Evolutionary conservation across 2,888 invertebrate genomes (phyloP).

Genomic region (Macrophya alboannulata): DNA sequence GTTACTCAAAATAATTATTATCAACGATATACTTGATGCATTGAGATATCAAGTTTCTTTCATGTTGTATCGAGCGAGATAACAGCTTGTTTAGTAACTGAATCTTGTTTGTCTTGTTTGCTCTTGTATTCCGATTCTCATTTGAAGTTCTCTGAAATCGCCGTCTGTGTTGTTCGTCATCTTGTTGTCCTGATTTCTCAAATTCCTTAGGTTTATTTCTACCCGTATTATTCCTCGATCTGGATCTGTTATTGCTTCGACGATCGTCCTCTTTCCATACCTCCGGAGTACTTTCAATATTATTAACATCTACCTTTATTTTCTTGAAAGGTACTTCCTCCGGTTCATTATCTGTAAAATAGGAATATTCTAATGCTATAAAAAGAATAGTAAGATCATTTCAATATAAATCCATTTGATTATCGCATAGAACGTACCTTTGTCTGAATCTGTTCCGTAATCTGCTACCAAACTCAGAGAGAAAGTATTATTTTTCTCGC

Average conservation of each 20-base stretch:
- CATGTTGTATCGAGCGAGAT: conserved; percentile 90
- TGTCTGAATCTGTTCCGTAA: conserved; percentile 73
- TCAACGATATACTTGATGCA: conserved; percentile 91
- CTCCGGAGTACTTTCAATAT: background rate
- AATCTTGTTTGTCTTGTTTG: conserved; percentile 11
- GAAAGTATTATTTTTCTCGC: conserved; percentile 14
- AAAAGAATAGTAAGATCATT: background rate
- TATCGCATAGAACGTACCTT: conserved; percentile 65
- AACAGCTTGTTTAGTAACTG: conserved; percentile 87
- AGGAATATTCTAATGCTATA: conserved; percentile 35
- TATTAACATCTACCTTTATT: conserved; percentile 62
- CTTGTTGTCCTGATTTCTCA: conserved; percentile 21
- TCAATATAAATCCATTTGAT: background rate
- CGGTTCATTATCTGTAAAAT: conserved; percentile 70
- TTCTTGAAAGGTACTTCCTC: conserved; percentile 73
- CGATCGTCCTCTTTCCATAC: conserved; percentile 12
- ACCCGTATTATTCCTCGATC: conserved; percentile 12
- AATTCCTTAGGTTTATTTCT: conserved; percentile 49
- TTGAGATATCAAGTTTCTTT: conserved; percentile 93
- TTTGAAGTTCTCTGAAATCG: conserved; percentile 33
- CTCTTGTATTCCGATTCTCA: conserved; percentile 16
- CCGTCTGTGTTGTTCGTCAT: conserved; percentile 38
- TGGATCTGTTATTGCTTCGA: conserved; percentile 6
- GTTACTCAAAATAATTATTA: conserved; percentile 87
- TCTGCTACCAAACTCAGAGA: conserved; percentile 72